Evolutionary conservation across 2,113 vertebrate genomes (phyloP).

Genomic region (Semnornis frantzii): DNA sequence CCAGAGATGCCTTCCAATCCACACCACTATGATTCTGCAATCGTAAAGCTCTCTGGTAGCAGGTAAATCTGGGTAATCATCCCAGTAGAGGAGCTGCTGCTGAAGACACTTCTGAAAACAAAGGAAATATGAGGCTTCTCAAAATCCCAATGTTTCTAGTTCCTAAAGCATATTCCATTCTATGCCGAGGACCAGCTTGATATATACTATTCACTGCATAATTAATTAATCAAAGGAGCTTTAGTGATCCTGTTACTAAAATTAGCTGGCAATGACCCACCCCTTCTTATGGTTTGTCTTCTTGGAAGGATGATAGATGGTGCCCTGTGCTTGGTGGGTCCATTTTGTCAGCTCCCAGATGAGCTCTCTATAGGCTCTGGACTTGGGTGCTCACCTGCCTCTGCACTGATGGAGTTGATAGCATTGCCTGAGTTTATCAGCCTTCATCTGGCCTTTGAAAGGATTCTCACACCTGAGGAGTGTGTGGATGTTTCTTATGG

Average conservation of each 20-base stretch:
- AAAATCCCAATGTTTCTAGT: background rate
- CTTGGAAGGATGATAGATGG: background rate
- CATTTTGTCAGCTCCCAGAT: background rate
- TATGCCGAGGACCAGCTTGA: background rate
- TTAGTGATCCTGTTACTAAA: background rate
- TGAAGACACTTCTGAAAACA: background rate
- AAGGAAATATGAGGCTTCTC: background rate
- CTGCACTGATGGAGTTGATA: background rate
- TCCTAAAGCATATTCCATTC: background rate
- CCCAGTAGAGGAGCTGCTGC: background rate
- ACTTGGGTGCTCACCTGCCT: background rate
- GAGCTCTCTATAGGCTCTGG: fast-evolving
- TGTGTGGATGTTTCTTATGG: background rate
- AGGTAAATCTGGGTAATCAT: background rate
- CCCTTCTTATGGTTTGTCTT: background rate
- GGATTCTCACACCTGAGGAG: background rate
- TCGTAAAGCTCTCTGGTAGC: background rate
- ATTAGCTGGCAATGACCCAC: background rate
- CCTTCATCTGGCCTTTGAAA: background rate
- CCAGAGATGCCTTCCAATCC: no score
- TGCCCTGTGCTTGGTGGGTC: background rate
- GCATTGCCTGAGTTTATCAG: background rate
- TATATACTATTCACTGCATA: background rate
- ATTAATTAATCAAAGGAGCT: background rate
- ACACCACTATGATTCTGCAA: background rate